A percentile compares a stretch with the other conserved stretches of the same genome.
Evolutionary conservation across 2,113 vertebrate species (phyloP).

Genomic region (Heterocephalus glaber): DNA sequence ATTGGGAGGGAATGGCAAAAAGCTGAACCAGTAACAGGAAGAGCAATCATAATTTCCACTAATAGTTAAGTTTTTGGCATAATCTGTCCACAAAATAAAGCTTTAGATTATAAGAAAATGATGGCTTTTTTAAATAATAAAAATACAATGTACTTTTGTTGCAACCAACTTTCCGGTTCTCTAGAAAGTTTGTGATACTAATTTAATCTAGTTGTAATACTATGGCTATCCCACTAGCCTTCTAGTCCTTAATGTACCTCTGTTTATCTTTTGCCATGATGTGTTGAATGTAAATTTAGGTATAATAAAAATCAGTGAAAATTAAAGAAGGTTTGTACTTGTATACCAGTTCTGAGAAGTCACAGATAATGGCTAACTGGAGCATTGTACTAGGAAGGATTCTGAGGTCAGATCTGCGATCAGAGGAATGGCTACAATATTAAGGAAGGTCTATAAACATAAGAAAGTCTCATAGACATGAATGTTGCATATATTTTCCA

Average conservation of each 20-base stretch:
- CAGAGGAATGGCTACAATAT: neutral
- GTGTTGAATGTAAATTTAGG: slow-evolving; percentile 33
- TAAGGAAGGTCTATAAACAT: neutral
- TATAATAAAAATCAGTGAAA: neutral
- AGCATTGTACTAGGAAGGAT: neutral
- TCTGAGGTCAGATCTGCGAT: neutral
- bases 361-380: neutral
- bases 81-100: neutral
- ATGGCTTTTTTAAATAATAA: neutral
- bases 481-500: neutral
- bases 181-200: neutral
- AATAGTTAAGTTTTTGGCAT: neutral
- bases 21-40: neutral
- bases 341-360: neutral
- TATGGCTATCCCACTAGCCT: neutral
- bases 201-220: neutral
- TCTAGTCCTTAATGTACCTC: neutral
- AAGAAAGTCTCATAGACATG: neutral
- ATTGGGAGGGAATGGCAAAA: neutral
- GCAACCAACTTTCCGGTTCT: neutral
- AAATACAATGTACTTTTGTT: neutral
- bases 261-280: neutral
- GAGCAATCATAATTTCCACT: neutral
- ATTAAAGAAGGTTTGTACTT: neutral
- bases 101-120: neutral